These are phyloP conservation scores for Axis porcinus DNA, from an alignment of 2,113 vertebrate genomes.

Conservation along the genomic window DNA sequence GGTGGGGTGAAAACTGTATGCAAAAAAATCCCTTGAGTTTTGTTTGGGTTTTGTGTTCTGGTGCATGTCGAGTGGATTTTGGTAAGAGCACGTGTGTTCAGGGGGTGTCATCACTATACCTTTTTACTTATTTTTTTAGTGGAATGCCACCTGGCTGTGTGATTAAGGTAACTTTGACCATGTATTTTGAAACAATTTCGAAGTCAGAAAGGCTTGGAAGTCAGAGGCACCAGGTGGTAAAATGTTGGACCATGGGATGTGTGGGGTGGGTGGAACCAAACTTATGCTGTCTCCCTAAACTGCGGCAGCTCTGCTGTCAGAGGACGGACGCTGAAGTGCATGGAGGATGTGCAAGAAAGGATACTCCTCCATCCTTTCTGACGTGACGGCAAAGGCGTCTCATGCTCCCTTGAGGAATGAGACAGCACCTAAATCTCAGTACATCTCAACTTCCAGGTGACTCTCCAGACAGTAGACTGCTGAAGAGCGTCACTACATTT, in stretches of 20 bases:
- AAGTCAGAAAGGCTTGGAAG: not conserved
- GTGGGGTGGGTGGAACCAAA: not conserved
- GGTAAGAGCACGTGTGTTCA: not conserved
- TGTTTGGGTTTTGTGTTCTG: not conserved
- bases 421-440: not conserved
- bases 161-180: not conserved
- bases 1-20: accelerated
- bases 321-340: not conserved
- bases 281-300: accelerated
- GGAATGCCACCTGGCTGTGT: not conserved
- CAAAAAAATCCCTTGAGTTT: not conserved
- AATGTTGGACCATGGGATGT: accelerated
- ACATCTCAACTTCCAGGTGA: not conserved
- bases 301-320: accelerated
- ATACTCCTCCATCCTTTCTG: not conserved
- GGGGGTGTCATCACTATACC: not conserved
- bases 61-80: not conserved
- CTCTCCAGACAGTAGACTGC: not conserved
- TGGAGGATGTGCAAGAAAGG: not conserved
- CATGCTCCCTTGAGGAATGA: not conserved
- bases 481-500: not conserved
- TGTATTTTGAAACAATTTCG: not conserved
- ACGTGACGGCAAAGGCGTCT: not conserved
- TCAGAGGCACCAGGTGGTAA: not conserved
- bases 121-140: not conserved